These are phyloP conservation scores for Shargacucullia verbasci DNA, from an alignment of 2,888 invertebrate species.

Conservation along the genomic window DNA sequence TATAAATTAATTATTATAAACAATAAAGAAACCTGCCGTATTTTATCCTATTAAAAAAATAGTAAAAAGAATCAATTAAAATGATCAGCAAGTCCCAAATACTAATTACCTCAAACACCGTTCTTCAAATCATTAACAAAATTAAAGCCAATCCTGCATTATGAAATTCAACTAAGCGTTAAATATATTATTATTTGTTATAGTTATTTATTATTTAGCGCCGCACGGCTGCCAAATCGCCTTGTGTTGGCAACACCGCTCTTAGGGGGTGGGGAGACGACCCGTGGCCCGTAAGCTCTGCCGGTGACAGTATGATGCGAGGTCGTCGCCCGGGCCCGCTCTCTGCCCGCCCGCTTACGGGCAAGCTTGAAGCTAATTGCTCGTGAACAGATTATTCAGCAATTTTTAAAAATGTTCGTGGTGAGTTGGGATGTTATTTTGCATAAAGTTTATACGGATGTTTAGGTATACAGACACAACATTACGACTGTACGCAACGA, in stretches of 20 bases:
- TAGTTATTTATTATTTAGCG: slow-evolving; percentile 55
- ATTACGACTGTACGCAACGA: too few species aligned
- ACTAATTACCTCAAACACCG: neutral
- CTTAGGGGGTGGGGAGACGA: slow-evolving; percentile 17
- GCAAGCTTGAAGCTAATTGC: slow-evolving; percentile 57
- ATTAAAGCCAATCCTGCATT: slow-evolving; percentile 20
- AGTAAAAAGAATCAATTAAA: too few species aligned
- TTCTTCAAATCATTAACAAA: slow-evolving; percentile 8
- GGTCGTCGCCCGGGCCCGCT: slow-evolving; percentile 37
- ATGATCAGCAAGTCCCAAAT: neutral
- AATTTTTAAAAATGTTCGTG: slow-evolving; percentile 51
- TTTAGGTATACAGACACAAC: too few species aligned
- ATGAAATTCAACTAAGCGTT: slow-evolving; percentile 47
- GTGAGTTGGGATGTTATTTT: slow-evolving; percentile 16
- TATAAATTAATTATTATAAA: too few species aligned
- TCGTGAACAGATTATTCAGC: slow-evolving; percentile 59
- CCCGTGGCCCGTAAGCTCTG: slow-evolving; percentile 50
- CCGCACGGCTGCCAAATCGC: slow-evolving; percentile 52
- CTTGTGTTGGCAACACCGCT: slow-evolving; percentile 55
- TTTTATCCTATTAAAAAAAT: too few species aligned
- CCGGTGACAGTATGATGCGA: slow-evolving; percentile 49
- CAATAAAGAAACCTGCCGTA: too few species aligned
- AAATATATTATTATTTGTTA: slow-evolving; percentile 55
- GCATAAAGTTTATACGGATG: too few species aligned
- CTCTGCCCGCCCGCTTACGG: slow-evolving; percentile 31